phyloP scores from a whole-genome alignment of 2,888 invertebrate species.

The Zelleria hepariella region DNA sequence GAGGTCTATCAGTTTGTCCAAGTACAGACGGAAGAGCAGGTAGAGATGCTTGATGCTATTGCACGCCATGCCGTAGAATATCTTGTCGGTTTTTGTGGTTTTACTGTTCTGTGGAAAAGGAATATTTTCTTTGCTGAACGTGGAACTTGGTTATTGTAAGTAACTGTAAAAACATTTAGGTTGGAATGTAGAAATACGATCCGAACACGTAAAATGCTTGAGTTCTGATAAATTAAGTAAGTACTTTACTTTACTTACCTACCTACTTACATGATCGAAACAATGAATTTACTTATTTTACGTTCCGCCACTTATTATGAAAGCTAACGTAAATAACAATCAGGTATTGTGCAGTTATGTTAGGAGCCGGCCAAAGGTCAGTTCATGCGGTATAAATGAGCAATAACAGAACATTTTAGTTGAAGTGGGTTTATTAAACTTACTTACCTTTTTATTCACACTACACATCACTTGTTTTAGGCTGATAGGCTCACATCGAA shows the following conservation, averaged over 20 bases:
- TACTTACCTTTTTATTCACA: background rate
- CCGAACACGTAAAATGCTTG: too few relatives aligned
- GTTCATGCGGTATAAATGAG: background rate
- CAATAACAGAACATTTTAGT: background rate
- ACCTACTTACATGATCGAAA: too few relatives aligned
- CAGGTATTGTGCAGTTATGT: background rate
- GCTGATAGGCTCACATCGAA: background rate
- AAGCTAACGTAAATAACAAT: background rate
- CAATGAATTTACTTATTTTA: too few relatives aligned
- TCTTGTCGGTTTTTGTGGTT: conserved; percentile 40
- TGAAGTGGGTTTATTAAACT: background rate
- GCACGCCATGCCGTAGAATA: conserved; percentile 41
- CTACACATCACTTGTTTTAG: background rate
- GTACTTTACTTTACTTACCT: too few relatives aligned
- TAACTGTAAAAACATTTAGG: too few relatives aligned
- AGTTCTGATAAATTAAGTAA: too few relatives aligned
- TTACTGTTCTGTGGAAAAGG: conserved; percentile 9
- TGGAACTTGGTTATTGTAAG: too few relatives aligned
- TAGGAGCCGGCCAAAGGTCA: background rate
- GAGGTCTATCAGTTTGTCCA: conserved; percentile 47
- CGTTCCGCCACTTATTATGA: too few relatives aligned
- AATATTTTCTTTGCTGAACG: background rate
- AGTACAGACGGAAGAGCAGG: conserved; percentile 38
- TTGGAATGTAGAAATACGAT: too few relatives aligned
- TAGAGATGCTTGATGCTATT: conserved; percentile 41